Conservation (phyloP, 2,113 vertebrate genomes). For the Scatophagus argus region DNA sequence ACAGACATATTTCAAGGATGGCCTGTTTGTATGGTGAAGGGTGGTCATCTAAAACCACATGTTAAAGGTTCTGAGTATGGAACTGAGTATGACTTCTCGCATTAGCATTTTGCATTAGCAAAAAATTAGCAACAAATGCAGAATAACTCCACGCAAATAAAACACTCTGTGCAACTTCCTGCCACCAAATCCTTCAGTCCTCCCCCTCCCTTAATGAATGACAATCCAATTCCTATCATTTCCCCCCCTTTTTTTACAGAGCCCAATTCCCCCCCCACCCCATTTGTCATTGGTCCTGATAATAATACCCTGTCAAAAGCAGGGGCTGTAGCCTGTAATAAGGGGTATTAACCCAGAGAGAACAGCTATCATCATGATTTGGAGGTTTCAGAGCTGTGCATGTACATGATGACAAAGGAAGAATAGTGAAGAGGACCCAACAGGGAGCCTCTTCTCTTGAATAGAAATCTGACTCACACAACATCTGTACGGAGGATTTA, state of each 20-base stretch:
- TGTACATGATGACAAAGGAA: conserved; percentile 48
- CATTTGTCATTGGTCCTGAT: conserved; percentile 50
- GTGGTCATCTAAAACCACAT: not conserved
- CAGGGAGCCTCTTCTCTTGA: conserved; percentile 51
- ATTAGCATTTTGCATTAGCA: not conserved
- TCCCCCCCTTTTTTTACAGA: conserved; percentile 17
- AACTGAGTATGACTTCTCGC: not conserved
- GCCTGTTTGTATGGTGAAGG: not conserved
- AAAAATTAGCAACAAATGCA: not conserved
- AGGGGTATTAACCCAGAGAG: conserved; percentile 69
- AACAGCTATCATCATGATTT: conserved; percentile 65
- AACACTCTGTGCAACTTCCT: conserved; percentile 5
- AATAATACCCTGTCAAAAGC: conserved; percentile 67
- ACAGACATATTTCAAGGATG: no score
- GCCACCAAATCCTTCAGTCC: not conserved
- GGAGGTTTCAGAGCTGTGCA: conserved; percentile 37
- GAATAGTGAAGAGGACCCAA: conserved; percentile 25
- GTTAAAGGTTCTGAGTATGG: not conserved
- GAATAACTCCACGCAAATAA: not conserved
- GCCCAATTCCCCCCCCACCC: conserved; percentile 25
- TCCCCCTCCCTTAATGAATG: conserved; percentile 13
- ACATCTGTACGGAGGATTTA: conserved; percentile 58
- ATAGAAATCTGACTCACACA: conserved; percentile 64
- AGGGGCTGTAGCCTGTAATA: conserved; percentile 56
- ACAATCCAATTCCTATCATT: conserved; percentile 42